Evolutionary conservation across 2,888 invertebrate species (phyloP).

Genomic region (Torymus aiolomorphi): DNA sequence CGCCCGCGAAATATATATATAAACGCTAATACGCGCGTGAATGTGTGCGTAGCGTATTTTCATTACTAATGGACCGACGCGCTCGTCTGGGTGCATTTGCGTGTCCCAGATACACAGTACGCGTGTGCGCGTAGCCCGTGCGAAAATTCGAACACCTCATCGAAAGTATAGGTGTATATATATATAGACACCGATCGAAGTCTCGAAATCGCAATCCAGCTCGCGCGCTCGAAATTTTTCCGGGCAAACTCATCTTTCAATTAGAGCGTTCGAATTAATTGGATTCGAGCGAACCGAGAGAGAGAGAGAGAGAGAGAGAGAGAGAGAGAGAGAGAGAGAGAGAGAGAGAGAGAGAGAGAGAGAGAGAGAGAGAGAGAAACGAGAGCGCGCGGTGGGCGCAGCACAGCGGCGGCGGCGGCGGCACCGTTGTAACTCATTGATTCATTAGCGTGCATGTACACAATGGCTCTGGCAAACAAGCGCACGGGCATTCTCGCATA

Average conservation of each 20-base stretch:
- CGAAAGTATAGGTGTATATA: no score
- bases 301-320: not conserved
- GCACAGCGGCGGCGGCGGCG: not conserved
- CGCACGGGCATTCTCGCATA: slow-evolving; percentile 39
- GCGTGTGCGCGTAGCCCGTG: no score
- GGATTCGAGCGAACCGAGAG: slow-evolving; percentile 3
- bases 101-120: no score
- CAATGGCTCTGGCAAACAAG: slow-evolving; percentile 36
- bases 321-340: not conserved
- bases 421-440: slow-evolving; percentile 39
- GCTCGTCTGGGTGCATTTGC: no score
- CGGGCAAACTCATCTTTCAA: slow-evolving; percentile 27
- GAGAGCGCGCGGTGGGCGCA: no score
- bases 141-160: no score
- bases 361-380: not conserved
- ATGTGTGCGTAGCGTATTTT: no score
- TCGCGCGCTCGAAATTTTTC: no score
- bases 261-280: slow-evolving; percentile 36
- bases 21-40: no score
- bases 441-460: slow-evolving; percentile 45
- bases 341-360: not conserved
- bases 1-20: not conserved
- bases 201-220: not conserved
- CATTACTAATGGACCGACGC: no score
- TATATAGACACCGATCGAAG: not conserved